A percentile compares a stretch with the other conserved stretches of the same genome.
These are phyloP conservation scores for Polypedilum pembai DNA, from an alignment of 1,140 invertebrate genomes.

Conservation along the genomic window DNA sequence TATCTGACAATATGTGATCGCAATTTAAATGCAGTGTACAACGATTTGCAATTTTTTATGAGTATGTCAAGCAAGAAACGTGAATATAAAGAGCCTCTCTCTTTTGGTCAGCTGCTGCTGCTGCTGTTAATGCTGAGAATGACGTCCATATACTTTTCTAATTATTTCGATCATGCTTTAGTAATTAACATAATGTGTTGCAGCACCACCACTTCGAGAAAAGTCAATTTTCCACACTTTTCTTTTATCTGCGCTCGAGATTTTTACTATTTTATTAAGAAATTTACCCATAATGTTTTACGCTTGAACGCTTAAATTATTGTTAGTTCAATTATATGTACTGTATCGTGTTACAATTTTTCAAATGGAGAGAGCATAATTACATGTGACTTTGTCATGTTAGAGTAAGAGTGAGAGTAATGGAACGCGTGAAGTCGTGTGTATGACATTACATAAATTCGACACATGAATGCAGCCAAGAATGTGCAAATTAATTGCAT, in stretches of 20 bases:
- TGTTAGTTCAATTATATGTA: not conserved
- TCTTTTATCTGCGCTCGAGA: not conserved
- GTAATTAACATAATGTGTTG: not conserved
- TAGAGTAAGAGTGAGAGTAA: not conserved
- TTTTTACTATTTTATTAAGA: not conserved
- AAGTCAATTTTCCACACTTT: constrained; percentile 5
- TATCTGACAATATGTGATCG: no score
- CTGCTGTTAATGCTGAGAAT: not conserved
- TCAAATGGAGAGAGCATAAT: not conserved
- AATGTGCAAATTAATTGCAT: constrained; percentile 11
- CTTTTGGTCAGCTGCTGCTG: not conserved
- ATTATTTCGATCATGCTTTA: constrained; percentile 4
- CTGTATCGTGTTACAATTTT: constrained; percentile 5
- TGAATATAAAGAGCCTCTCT: not conserved
- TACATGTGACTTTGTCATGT: not conserved
- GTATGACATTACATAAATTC: constrained; percentile 18
- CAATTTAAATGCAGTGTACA: not conserved
- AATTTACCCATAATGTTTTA: not conserved
- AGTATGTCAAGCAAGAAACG: not conserved
- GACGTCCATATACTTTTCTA: not conserved
- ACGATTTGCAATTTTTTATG: not conserved
- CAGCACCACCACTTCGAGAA: not conserved
- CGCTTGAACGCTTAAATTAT: not conserved
- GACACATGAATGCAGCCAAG: not conserved
- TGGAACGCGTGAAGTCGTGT: constrained; percentile 15